Percentiles rank a stretch among this genome's conserved stretches.
Conservation (phyloP, 2,113 vertebrate genomes). For the Stercorarius parasiticus region DNA sequence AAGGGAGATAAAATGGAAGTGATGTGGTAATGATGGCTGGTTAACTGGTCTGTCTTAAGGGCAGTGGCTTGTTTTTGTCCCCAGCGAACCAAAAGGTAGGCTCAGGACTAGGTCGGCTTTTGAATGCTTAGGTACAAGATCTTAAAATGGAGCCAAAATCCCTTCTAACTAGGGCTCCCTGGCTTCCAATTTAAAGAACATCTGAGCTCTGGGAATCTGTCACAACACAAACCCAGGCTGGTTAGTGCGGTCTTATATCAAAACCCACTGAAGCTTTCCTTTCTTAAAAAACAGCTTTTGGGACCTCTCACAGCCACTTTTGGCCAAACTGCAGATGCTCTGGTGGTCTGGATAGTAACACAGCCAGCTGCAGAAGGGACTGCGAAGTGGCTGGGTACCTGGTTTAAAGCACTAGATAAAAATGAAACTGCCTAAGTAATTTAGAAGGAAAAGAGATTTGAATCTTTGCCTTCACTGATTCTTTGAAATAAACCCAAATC, state of each 20-base stretch:
- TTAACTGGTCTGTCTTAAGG: background rate
- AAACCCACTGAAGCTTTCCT: conserved; percentile 40
- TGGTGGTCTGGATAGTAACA: background rate
- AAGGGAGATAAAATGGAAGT: background rate
- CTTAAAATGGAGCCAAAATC: conserved; percentile 27
- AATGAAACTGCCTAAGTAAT: background rate
- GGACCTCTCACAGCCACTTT: conserved; percentile 1
- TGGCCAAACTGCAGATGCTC: conserved; percentile 5
- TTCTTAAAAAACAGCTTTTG: background rate
- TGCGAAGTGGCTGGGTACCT: background rate
- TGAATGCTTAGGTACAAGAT: background rate
- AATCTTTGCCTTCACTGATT: background rate
- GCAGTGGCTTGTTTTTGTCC: background rate
- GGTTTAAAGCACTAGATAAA: background rate
- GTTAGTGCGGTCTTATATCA: conserved; percentile 29
- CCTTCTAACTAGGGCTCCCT: conserved; percentile 41
- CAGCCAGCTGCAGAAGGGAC: background rate
- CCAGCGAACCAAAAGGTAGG: background rate
- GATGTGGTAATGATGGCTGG: background rate
- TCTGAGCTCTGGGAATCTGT: conserved; percentile 38
- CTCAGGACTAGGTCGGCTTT: background rate
- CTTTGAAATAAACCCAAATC: background rate
- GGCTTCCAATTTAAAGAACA: conserved; percentile 41
- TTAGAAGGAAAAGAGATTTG: background rate
- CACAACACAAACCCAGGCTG: conserved; percentile 24